Conservation (phyloP, 2,113 vertebrate species). For the Anoplopoma fimbria region DNA sequence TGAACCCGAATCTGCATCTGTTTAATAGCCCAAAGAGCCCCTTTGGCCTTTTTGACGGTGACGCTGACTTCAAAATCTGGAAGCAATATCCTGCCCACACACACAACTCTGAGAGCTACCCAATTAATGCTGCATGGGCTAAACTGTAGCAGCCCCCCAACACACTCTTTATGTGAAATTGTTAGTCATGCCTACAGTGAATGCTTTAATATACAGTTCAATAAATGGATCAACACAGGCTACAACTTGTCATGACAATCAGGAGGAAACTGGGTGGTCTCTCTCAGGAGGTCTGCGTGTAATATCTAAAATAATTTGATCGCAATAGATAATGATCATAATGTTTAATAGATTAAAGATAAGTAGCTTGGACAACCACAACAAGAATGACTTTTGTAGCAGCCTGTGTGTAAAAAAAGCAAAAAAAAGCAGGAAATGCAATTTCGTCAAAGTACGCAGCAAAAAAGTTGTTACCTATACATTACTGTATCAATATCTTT, state of each 20-base stretch:
- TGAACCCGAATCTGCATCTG: slow-evolving; percentile 43
- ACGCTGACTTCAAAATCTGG: slow-evolving; percentile 63
- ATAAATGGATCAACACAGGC: slow-evolving; percentile 24
- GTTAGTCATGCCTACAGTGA: slow-evolving; percentile 56
- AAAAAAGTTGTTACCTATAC: background rate
- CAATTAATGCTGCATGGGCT: slow-evolving; percentile 66
- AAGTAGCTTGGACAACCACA: background rate
- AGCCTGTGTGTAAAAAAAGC: background rate
- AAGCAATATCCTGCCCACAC: slow-evolving; percentile 76
- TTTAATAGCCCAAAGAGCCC: slow-evolving; percentile 40
- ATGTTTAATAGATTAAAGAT: background rate
- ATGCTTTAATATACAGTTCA: slow-evolving; percentile 34
- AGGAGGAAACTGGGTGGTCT: slow-evolving; percentile 27
- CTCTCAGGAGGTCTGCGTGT: background rate
- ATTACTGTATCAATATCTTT: background rate
- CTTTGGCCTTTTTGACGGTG: slow-evolving; percentile 53
- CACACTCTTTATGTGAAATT: slow-evolving; percentile 53
- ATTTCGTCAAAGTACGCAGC: background rate
- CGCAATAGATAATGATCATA: background rate
- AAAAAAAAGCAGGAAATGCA: background rate
- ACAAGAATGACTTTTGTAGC: background rate
- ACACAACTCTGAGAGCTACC: slow-evolving; percentile 54
- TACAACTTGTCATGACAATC: background rate
- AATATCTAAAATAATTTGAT: background rate
- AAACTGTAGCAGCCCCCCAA: slow-evolving; percentile 40